phyloP scores from a whole-genome alignment of 2,888 invertebrate species.

The Plemyria rubiginata region DNA sequence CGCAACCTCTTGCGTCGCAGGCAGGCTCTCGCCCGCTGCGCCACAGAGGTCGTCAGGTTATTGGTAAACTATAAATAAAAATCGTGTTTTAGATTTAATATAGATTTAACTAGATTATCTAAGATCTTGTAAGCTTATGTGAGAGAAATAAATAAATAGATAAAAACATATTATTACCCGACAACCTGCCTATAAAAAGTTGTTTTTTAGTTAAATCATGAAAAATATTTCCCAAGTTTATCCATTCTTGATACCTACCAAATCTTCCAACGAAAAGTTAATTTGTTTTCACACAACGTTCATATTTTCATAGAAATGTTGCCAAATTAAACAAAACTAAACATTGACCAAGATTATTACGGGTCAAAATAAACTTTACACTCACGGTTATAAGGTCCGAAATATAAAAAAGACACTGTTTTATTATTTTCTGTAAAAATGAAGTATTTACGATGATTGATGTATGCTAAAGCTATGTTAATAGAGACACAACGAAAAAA shows the following conservation, averaged over 20 bases:
- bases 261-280: constrained; percentile 1
- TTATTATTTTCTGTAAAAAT: constrained; percentile 2
- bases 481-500: constrained; percentile 2
- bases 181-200: too few species aligned
- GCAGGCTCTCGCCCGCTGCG: too few species aligned
- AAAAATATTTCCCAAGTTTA: background rate
- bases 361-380: constrained; percentile 1
- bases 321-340: constrained; percentile 5
- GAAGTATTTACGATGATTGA: constrained; percentile 21
- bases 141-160: too few species aligned
- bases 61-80: too few species aligned
- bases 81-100: too few species aligned
- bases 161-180: too few species aligned
- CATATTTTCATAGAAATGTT: constrained; percentile 15
- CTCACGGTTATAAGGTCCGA: background rate
- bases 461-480: constrained; percentile 6
- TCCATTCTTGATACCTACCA: background rate
- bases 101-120: too few species aligned
- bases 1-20: too few species aligned
- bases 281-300: constrained; percentile 19
- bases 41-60: too few species aligned
- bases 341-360: constrained; percentile 10
- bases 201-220: too few species aligned
- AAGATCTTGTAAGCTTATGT: too few species aligned
- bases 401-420: background rate